A percentile compares a stretch with the other conserved stretches of the same genome.
These are phyloP conservation scores for Alcis repandata DNA, from an alignment of 2,888 invertebrate species.

Conservation along the genomic window DNA sequence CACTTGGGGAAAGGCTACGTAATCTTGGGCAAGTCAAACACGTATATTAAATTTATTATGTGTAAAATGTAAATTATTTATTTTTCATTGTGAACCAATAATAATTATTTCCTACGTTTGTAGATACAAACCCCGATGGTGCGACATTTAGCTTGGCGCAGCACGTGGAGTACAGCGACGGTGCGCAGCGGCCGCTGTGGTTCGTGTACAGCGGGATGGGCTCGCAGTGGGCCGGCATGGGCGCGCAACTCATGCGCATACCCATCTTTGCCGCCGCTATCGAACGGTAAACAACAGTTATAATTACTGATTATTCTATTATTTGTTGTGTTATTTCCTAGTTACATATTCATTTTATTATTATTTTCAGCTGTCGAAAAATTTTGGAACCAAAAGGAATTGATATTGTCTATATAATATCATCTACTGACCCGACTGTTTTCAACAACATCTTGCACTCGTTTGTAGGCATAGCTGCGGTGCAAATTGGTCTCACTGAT, in stretches of 20 bases:
- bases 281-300: constrained; percentile 58
- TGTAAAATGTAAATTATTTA: too few relatives aligned
- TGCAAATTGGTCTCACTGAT: constrained; percentile 79
- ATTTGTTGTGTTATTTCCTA: background rate
- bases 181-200: constrained; percentile 86
- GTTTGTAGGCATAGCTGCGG: constrained; percentile 91
- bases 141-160: constrained; percentile 62
- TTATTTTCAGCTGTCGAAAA: constrained; percentile 33
- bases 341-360: background rate
- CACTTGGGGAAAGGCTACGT: constrained; percentile 88
- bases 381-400: constrained; percentile 35
- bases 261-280: constrained; percentile 87
- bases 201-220: constrained; percentile 92
- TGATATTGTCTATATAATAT: constrained; percentile 41
- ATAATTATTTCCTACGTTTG: background rate
- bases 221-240: constrained; percentile 90
- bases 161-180: constrained; percentile 63
- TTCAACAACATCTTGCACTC: constrained; percentile 88
- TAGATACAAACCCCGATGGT: constrained; percentile 56
- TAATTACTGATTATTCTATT: constrained; percentile 8
- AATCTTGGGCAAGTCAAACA: constrained; percentile 66
- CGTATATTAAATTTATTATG: too few relatives aligned
- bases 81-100: too few relatives aligned
- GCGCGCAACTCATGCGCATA: constrained; percentile 87
- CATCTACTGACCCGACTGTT: constrained; percentile 54